Evolutionary conservation across 2,113 vertebrate species (phyloP).

Genomic region (Falcunculus frontatus): DNA sequence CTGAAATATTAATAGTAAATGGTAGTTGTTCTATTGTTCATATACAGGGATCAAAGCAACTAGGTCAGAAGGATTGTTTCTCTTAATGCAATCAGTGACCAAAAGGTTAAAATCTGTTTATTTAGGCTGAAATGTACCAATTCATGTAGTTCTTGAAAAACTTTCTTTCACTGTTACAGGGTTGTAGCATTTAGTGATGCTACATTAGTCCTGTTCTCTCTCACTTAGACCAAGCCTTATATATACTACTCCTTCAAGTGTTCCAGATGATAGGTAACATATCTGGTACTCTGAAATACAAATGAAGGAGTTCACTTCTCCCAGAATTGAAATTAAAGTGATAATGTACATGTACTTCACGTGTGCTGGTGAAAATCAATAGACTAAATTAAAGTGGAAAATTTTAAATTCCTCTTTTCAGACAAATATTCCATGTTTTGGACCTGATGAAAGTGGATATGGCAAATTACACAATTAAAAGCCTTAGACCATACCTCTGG

Average conservation of each 20-base stretch:
- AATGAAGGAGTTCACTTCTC: neutral
- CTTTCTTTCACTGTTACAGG: neutral
- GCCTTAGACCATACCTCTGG: slow-evolving; percentile 81
- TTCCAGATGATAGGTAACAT: neutral
- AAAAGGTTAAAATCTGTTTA: neutral
- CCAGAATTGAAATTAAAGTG: neutral
- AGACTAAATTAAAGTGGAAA: neutral
- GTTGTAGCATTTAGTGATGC: neutral
- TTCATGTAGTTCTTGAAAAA: neutral
- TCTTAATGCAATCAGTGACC: neutral
- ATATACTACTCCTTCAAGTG: neutral
- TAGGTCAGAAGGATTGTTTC: neutral
- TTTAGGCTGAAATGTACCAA: neutral
- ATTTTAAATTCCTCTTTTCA: slow-evolving; percentile 37
- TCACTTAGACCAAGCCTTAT: neutral
- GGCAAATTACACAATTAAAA: slow-evolving; percentile 83
- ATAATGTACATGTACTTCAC: neutral
- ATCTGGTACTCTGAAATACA: neutral
- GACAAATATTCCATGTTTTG: slow-evolving; percentile 90
- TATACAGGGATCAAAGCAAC: neutral
- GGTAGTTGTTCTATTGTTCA: neutral
- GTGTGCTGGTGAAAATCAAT: neutral
- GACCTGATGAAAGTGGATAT: slow-evolving; percentile 91
- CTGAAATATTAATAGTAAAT: neutral
- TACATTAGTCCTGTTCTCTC: neutral